Base-by-base conservation (phyloP, 2,888 invertebrate genomes). In the Drosophila villosipedis region DNA sequence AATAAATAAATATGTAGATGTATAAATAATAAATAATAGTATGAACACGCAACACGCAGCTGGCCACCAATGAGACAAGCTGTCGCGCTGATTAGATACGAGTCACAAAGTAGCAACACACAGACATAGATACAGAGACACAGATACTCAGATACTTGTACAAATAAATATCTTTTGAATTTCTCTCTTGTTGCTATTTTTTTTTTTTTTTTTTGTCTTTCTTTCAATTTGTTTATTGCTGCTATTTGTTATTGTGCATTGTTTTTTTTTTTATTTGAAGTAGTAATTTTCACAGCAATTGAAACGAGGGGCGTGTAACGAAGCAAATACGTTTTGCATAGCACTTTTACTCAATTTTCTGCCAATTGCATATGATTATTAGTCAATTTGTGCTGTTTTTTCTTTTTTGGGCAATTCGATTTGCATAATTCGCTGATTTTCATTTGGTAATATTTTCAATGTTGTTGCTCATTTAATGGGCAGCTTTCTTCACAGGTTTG, bases 81-180 rank as follows among this genome's bases (percentile, higher is more conserved):
- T 84, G 89, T 78, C 68, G 78, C 73, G 67, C 70, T 83, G 86
- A 87, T 87, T 87, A 87, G 86, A 87, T 87, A 87, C 85, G 77
- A 75, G 58, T 12, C 39, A 30, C 33, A 65, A 53, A 67, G 53
- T 66, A 41, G 69, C 41, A 61, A 33, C 58, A n/a, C 68, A 61
- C 66, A 68, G 25, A n/a, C 54, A 65, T 43, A 68, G 14, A 69
- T 68, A 75, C 71, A 63, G 61, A 73, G 12, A 43, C 41, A 43
- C 53, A 75, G 43, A 73, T 43, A 43, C 41, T 12, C 53, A 75
- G 39, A 65, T 69, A 67, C 61, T 35, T 31, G 19, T 58, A 55
- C 55, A 68, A 65, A 70, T 68, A 52, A 33, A 59, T 66, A 54
- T 54, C 35, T 31, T 68, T 64, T 60, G 30, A 68, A 54, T 83